phyloP scores from a whole-genome alignment of 2,888 invertebrate genomes.

The Platycheirus rosarum region DNA sequence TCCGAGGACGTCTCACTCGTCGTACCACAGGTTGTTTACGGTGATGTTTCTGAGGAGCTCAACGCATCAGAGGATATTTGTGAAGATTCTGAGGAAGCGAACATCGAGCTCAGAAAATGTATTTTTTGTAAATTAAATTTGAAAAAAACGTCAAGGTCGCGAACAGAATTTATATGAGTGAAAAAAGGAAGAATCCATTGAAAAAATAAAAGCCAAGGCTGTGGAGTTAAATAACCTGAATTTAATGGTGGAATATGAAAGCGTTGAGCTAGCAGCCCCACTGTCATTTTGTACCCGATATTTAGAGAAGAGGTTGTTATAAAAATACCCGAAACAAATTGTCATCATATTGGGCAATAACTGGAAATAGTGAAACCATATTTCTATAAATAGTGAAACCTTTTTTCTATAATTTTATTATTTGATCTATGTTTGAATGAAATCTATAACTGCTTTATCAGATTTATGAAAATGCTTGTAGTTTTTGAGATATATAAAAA shows the following conservation, averaged over 20 bases:
- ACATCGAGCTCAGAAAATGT: background rate
- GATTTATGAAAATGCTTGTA: too few relatives aligned
- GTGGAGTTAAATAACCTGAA: background rate
- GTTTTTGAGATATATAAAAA: too few relatives aligned
- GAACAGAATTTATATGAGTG: background rate
- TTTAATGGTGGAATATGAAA: background rate
- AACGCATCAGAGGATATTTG: background rate
- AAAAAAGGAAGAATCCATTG: slow-evolving; percentile 1
- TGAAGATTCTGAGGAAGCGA: background rate
- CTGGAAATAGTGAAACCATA: slow-evolving; percentile 1
- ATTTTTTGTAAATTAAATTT: background rate
- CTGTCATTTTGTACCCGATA: background rate
- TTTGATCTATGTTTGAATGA: too few relatives aligned
- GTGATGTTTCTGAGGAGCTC: background rate
- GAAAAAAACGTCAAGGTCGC: background rate
- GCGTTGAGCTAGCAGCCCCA: background rate
- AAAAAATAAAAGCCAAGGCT: slow-evolving; percentile 2
- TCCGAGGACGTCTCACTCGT: too few relatives aligned
- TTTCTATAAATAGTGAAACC: too few relatives aligned
- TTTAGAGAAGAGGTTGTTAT: background rate
- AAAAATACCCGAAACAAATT: slow-evolving; percentile 33
- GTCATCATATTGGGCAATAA: background rate
- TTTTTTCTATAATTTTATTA: too few relatives aligned
- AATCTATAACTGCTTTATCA: too few relatives aligned
- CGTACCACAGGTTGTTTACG: too few relatives aligned